Conservation (phyloP, 2,113 vertebrate species). For the Nothobranchius furzeri region DNA sequence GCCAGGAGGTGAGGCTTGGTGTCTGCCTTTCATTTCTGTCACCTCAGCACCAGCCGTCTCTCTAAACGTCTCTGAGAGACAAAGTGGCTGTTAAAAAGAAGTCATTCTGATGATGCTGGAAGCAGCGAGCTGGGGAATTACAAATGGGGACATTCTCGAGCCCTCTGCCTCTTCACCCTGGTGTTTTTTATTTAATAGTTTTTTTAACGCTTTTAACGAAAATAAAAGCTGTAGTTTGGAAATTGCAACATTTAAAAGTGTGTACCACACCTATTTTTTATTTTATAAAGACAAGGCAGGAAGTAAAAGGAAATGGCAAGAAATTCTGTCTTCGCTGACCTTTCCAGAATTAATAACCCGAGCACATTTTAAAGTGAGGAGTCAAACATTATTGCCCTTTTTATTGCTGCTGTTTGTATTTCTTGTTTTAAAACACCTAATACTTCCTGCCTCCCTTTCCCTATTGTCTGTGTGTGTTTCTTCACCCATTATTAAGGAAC, state of each 20-base stretch:
- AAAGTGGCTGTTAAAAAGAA: constrained; percentile 47
- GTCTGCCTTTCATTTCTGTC: constrained; percentile 48
- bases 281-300: neutral
- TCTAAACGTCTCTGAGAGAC: constrained; percentile 13
- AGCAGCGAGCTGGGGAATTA: constrained; percentile 55
- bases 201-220: constrained; percentile 4
- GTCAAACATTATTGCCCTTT: neutral
- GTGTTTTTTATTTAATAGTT: neutral
- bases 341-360: neutral
- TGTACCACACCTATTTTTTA: neutral
- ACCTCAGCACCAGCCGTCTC: constrained; percentile 35
- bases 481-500: neutral
- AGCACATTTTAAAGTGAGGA: neutral
- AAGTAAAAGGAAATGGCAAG: neutral
- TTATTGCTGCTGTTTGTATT: neutral
- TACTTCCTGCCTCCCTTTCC: neutral
- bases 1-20: constrained; percentile 85
- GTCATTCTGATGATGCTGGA: constrained; percentile 40
- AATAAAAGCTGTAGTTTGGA: constrained; percentile 9
- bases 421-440: neutral
- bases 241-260: constrained; percentile 3
- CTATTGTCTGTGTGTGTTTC: neutral
- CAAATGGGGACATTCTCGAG: constrained; percentile 31
- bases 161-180: neutral
- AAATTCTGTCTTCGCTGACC: neutral